phyloP scores from a whole-genome alignment of 2,888 invertebrate genomes.

The Bruchidius siliquastri region DNA sequence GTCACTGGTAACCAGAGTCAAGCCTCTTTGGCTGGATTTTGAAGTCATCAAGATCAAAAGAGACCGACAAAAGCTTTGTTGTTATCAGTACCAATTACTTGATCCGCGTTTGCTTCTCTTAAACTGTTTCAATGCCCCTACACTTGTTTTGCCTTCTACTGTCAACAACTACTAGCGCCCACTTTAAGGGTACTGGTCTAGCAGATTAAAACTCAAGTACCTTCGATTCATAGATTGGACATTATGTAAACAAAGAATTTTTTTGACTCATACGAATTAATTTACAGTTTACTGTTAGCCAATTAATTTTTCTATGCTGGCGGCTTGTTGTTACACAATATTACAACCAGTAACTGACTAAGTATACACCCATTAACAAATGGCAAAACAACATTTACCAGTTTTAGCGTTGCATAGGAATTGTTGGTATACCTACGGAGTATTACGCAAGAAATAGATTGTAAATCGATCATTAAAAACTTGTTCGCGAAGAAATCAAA shows the following conservation, averaged over 20 bases:
- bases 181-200: too few relatives aligned
- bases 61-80: too few relatives aligned
- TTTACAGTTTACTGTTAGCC: background rate
- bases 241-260: background rate
- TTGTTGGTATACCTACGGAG: background rate
- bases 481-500: background rate
- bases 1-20: too few relatives aligned
- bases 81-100: too few relatives aligned
- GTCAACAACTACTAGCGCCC: too few relatives aligned
- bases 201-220: too few relatives aligned
- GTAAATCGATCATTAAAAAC: background rate
- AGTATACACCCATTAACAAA: background rate
- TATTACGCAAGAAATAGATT: background rate
- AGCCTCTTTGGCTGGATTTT: too few relatives aligned
- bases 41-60: too few relatives aligned
- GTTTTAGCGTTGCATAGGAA: background rate
- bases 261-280: background rate
- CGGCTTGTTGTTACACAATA: background rate
- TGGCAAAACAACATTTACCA: background rate
- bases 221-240: too few relatives aligned
- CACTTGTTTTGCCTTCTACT: too few relatives aligned
- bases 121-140: too few relatives aligned
- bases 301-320: background rate
- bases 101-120: too few relatives aligned
- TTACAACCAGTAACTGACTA: background rate